Percentiles rank a stretch among this genome's conserved stretches.
phyloP scores from a whole-genome alignment of 2,113 vertebrate genomes.

The Terrapene triunguis region DNA sequence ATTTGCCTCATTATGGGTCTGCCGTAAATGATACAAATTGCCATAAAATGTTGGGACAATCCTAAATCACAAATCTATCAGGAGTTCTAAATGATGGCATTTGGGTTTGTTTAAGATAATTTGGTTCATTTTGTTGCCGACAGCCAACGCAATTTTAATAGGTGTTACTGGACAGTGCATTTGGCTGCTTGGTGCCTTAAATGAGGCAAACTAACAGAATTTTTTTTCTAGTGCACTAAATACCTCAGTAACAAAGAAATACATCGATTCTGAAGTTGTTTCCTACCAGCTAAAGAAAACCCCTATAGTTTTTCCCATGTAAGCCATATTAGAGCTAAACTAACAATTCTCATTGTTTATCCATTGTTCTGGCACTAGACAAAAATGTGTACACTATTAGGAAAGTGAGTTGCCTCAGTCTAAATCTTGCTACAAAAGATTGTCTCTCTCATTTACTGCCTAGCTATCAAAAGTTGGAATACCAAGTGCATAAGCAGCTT shows the following conservation, averaged over 20 bases:
- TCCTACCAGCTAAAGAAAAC: conserved; percentile 56
- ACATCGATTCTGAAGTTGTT: conserved; percentile 44
- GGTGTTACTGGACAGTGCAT: conserved; percentile 11
- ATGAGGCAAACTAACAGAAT: conserved; percentile 58
- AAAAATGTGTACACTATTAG: conserved; percentile 65
- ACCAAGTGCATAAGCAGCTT: conserved; percentile 38
- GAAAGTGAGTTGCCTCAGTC: conserved; percentile 22
- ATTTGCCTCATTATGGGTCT: conserved; percentile 57
- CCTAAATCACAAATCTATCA: conserved; percentile 57
- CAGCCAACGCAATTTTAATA: conserved; percentile 27
- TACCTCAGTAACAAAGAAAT: conserved; percentile 34
- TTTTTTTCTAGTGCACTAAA: conserved; percentile 62
- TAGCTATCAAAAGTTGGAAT: conserved; percentile 62
- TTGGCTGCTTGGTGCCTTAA: conserved; percentile 17
- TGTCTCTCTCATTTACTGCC: conserved; percentile 63
- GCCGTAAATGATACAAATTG: conserved; percentile 70
- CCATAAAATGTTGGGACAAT: conserved; percentile 67
- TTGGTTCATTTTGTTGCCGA: conserved; percentile 48
- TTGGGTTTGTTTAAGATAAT: conserved; percentile 49
- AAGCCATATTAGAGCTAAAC: conserved; percentile 56
- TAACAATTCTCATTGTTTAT: conserved; percentile 46
- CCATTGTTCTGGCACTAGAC: conserved; percentile 27
- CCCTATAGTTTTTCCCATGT: background rate
- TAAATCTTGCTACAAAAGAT: conserved; percentile 63
- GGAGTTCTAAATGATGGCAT: conserved; percentile 52